These are phyloP conservation scores for Phrynocephalus guinanensis DNA, from an alignment of 2,797 vertebrate genomes.

Conservation along the genomic window DNA sequence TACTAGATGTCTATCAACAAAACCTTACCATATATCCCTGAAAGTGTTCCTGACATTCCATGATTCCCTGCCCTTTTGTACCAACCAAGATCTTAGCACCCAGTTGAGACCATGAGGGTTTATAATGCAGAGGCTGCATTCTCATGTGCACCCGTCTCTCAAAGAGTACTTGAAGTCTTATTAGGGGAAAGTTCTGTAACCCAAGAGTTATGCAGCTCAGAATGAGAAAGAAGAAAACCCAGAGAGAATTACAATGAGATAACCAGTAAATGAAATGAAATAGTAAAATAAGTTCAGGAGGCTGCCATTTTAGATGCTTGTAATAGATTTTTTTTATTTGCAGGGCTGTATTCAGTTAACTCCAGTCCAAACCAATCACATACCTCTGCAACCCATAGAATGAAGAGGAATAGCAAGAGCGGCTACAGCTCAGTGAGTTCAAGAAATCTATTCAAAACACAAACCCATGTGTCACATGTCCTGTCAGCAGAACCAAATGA, in stretches of 20 bases:
- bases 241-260: background rate
- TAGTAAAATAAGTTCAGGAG: background rate
- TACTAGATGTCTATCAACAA: background rate
- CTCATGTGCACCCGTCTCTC: background rate
- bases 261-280: background rate
- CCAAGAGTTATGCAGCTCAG: background rate
- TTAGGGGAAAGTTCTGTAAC: background rate
- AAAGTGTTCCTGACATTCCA: background rate
- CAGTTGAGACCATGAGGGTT: background rate
- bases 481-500: slow-evolving; percentile 12
- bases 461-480: slow-evolving; percentile 10
- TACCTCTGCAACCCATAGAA: slow-evolving; percentile 27
- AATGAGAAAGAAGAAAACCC: background rate
- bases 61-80: background rate
- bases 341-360: slow-evolving; percentile 66
- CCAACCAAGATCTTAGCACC: background rate
- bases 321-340: slow-evolving; percentile 77
- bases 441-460: slow-evolving; percentile 31
- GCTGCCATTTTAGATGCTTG: slow-evolving; percentile 58
- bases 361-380: slow-evolving; percentile 73
- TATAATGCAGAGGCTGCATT: background rate
- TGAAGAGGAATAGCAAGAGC: slow-evolving; percentile 67
- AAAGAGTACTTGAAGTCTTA: background rate
- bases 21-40: background rate
- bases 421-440: slow-evolving; percentile 63